phyloP scores from a whole-genome alignment of 2,797 vertebrate genomes.

The Anableps anableps region DNA sequence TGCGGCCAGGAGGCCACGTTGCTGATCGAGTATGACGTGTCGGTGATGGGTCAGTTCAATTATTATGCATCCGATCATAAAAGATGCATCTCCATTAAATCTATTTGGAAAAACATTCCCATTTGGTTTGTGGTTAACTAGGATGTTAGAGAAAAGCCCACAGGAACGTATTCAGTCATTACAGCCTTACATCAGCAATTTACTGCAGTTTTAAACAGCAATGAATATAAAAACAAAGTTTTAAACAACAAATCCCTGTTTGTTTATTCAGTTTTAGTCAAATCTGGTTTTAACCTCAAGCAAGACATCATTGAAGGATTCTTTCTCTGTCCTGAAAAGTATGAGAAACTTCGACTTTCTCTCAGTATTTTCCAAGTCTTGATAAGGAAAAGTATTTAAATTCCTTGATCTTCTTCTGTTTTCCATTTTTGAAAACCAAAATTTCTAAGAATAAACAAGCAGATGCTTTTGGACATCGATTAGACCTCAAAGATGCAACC shows the following conservation, averaged over 20 bases:
- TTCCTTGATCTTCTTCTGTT: not conserved
- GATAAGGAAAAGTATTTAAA: too few species aligned
- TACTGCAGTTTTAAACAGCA: not conserved
- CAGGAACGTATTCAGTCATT: not conserved
- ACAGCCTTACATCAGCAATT: not conserved
- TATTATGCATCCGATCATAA: too few species aligned
- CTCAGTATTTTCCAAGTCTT: not conserved
- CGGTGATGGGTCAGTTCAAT: slow-evolving; percentile 87
- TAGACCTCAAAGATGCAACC: not conserved
- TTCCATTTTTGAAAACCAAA: not conserved
- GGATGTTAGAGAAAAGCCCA: not conserved
- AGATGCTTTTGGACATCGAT: not conserved
- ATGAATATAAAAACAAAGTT: too few species aligned
- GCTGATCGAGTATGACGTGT: slow-evolving; percentile 95
- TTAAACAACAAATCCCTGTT: not conserved
- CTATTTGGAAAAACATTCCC: too few species aligned
- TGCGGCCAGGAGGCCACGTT: slow-evolving; percentile 96
- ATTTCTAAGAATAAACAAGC: not conserved
- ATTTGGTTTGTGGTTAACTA: not conserved
- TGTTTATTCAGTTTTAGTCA: not conserved
- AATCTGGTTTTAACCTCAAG: not conserved
- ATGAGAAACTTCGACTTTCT: too few species aligned
- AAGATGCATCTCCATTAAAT: too few species aligned
- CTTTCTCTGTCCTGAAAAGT: too few species aligned
- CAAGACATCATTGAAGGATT: too few species aligned